phyloP scores from a whole-genome alignment of 2,797 vertebrate genomes.

The Rhyacichthys aspro region DNA sequence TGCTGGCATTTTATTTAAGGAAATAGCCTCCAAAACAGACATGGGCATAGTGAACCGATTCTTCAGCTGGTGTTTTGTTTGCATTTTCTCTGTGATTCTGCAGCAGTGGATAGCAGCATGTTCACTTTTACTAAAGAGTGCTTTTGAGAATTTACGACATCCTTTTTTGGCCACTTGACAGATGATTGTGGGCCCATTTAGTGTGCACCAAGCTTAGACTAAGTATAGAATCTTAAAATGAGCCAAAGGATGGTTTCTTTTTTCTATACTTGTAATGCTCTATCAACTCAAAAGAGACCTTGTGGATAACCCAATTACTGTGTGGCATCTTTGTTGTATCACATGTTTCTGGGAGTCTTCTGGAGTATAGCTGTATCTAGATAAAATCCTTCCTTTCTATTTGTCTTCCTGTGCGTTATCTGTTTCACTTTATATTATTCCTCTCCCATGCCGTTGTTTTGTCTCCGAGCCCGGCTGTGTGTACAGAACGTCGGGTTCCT shows the following conservation, averaged over 20 bases:
- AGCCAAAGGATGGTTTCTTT: not conserved
- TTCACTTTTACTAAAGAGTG: not conserved
- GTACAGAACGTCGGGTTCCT: slow-evolving; percentile 45
- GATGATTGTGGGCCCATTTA: not conserved
- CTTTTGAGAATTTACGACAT: slow-evolving; percentile 6
- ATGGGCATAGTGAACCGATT: not conserved
- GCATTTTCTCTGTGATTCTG: too few species aligned
- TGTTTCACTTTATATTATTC: slow-evolving; percentile 9
- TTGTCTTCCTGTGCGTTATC: slow-evolving; percentile 20
- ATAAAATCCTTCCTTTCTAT: slow-evolving; percentile 7
- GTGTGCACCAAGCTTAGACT: not conserved
- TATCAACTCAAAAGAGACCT: not conserved
- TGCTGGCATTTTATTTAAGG: not conserved
- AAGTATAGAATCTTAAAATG: not conserved
- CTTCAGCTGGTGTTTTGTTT: not conserved
- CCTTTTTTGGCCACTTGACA: not conserved
- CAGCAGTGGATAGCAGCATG: not conserved
- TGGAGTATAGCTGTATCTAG: not conserved
- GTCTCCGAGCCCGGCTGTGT: slow-evolving; percentile 52
- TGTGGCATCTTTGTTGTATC: not conserved
- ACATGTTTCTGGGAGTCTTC: slow-evolving; percentile 1
- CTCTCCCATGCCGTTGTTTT: slow-evolving; percentile 49
- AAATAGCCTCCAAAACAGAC: not conserved
- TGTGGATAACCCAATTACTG: not conserved
- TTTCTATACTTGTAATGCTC: not conserved